Conservation (phyloP, 2,113 vertebrate species). For the Gallinago paraguaiae region DNA sequence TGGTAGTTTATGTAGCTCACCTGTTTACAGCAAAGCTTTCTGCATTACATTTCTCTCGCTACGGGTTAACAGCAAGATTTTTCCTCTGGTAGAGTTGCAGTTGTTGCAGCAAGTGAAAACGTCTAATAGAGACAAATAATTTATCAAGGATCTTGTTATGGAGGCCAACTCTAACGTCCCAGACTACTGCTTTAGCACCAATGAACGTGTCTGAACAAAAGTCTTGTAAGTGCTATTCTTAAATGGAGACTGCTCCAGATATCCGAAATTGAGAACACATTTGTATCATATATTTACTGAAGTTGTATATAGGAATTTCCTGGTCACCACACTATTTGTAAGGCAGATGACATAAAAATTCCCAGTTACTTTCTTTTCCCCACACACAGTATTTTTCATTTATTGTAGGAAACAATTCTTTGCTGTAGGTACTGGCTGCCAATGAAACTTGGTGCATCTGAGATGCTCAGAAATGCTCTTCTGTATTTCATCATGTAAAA, state of each 20-base stretch:
- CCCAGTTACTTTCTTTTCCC: background rate
- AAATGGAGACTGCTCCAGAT: background rate
- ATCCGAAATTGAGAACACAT: background rate
- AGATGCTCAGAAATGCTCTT: background rate
- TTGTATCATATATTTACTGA: background rate
- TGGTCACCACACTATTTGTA: fast-evolving
- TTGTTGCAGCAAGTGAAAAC: background rate
- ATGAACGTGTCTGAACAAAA: background rate
- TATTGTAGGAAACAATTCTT: background rate
- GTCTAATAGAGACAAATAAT: background rate
- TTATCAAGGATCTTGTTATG: background rate
- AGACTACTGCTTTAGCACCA: background rate
- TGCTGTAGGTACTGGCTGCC: background rate
- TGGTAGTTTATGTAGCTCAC: slow-evolving; percentile 5
- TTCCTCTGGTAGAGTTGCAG: background rate
- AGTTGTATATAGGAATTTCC: fast-evolving
- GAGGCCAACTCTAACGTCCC: background rate
- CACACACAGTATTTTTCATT: fast-evolving
- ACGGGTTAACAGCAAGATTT: background rate
- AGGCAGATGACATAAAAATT: background rate
- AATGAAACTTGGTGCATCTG: fast-evolving
- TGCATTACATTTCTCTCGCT: background rate
- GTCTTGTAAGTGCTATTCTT: background rate
- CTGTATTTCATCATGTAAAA: background rate
- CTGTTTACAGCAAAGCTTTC: background rate